Percentiles rank a stretch among this genome's conserved stretches.
Evolutionary conservation across 1,140 invertebrate species (phyloP).

Genomic region (Globodera ellingtonae): DNA sequence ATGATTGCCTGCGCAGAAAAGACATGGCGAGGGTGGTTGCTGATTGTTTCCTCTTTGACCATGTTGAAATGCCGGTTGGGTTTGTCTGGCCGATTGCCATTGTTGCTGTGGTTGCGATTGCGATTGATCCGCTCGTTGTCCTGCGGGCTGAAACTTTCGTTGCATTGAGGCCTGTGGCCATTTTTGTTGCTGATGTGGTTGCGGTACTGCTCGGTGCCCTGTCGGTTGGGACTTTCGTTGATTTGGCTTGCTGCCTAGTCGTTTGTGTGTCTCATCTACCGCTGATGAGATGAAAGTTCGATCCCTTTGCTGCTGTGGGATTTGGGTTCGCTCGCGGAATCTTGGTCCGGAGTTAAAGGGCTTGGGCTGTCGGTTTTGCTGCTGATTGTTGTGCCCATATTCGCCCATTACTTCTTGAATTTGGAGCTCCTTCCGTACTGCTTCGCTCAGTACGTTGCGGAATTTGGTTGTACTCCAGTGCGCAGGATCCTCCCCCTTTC

Average conservation of each 20-base stretch:
- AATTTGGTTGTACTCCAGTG: conserved; percentile 3
- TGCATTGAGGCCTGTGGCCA: too few relatives aligned
- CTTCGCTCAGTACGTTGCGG: not conserved
- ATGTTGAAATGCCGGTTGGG: too few relatives aligned
- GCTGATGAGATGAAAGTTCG: not conserved
- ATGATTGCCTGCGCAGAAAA: not conserved
- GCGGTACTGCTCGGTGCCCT: too few relatives aligned
- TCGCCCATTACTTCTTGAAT: conserved; percentile 10
- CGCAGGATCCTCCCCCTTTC: conserved; percentile 4
- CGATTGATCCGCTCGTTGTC: too few relatives aligned
- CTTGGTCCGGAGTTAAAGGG: too few relatives aligned
- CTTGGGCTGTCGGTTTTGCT: not conserved
- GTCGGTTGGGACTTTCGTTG: not conserved
- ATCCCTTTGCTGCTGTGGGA: too few relatives aligned
- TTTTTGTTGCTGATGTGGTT: too few relatives aligned
- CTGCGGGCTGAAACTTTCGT: too few relatives aligned
- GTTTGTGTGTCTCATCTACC: not conserved
- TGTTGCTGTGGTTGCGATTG: too few relatives aligned
- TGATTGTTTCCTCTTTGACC: too few relatives aligned
- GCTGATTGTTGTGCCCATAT: conserved; percentile 9
- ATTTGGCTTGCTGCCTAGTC: not conserved
- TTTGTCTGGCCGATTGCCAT: too few relatives aligned
- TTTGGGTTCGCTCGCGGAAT: too few relatives aligned
- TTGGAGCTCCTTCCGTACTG: not conserved
- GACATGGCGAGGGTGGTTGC: not conserved